Conservation (phyloP, 2,113 vertebrate genomes). For the Pachycephala philippinensis region DNA sequence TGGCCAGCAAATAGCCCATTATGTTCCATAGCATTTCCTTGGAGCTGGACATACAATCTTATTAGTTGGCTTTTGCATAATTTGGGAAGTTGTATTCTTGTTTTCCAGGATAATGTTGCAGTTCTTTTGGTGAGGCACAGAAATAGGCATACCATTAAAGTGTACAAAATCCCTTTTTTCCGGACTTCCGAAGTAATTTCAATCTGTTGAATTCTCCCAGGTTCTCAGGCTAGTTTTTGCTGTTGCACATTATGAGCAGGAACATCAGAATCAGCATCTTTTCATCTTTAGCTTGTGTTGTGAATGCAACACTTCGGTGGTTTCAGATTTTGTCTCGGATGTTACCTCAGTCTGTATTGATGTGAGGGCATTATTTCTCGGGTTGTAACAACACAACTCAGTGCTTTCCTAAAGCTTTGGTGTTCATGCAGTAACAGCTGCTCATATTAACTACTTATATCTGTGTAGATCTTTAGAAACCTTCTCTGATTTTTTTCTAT, state of each 20-base stretch:
- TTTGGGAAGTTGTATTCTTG: neutral
- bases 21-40: neutral
- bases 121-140: neutral
- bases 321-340: neutral
- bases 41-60: neutral
- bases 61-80: neutral
- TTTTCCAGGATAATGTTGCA: neutral
- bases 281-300: neutral
- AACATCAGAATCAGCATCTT: neutral
- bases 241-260: neutral
- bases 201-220: neutral
- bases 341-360: neutral
- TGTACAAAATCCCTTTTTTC: neutral
- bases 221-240: neutral
- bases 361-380: neutral
- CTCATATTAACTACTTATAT: neutral
- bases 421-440: neutral
- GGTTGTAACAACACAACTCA: neutral
- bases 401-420: neutral
- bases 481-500: neutral
- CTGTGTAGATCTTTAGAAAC: neutral
- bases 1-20: neutral
- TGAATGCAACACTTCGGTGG: neutral
- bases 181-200: neutral
- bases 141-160: neutral